Evolutionary conservation across 2,888 invertebrate species (phyloP).

Genomic region (Agonopterix arenella): DNA sequence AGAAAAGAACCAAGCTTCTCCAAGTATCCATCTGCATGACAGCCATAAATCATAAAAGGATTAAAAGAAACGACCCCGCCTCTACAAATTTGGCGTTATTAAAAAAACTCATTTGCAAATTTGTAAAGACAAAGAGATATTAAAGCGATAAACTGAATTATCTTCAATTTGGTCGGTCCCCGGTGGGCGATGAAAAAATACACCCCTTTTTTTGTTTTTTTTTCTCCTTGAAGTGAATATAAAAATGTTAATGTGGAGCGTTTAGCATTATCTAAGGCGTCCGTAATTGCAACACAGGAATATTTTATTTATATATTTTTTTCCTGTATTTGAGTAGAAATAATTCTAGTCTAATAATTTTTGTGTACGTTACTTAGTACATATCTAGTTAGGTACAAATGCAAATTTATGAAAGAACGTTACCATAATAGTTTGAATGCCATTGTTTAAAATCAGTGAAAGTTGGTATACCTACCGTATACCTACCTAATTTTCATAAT

Average conservation of each 20-base stretch:
- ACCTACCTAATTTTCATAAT: too few relatives aligned
- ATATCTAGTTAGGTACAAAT: too few relatives aligned
- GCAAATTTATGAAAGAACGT: too few relatives aligned
- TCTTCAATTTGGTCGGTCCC: conserved; percentile 50
- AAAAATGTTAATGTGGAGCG: conserved; percentile 51
- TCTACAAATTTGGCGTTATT: conserved; percentile 71
- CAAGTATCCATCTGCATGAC: conserved; percentile 35
- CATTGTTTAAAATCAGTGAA: too few relatives aligned
- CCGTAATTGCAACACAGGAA: conserved; percentile 4
- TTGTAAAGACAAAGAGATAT: conserved; percentile 71
- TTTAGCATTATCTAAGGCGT: conserved; percentile 17
- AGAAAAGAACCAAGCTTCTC: conserved; percentile 26
- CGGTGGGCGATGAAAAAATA: conserved; percentile 40
- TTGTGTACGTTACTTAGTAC: too few relatives aligned
- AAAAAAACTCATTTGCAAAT: conserved; percentile 76
- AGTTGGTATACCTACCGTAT: too few relatives aligned
- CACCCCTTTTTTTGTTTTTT: conserved; percentile 40
- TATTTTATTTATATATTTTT: too few relatives aligned
- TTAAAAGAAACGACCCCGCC: conserved; percentile 38
- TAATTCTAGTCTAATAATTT: too few relatives aligned
- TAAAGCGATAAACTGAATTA: conserved; percentile 71
- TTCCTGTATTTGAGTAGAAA: too few relatives aligned
- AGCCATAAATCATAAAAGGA: conserved; percentile 65
- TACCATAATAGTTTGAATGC: too few relatives aligned
- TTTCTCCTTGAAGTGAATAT: conserved; percentile 35